Evolutionary conservation across 2,888 invertebrate genomes (phyloP), one percentile per base, ranked within the genome.

Genomic region (Lydus trimaculatus): DNA sequence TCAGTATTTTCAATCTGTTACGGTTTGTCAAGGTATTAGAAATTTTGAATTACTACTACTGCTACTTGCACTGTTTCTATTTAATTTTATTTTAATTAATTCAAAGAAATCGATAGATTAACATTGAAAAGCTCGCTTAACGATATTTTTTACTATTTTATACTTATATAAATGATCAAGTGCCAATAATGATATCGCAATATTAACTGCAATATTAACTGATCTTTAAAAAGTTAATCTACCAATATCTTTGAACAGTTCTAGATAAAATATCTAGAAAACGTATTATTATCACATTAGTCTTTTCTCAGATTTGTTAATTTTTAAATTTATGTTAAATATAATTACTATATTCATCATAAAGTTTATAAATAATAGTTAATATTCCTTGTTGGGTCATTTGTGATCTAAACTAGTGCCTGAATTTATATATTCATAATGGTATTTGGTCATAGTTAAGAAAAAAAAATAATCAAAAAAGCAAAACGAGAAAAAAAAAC

Each of bases 391-490:
- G 67, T 67, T 70, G 70, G 70, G 56, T 70, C 67, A 67, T 68
- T 64, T 69, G 70, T 72, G 72, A 72, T 72, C 70, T 67, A 67
- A 69, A 67, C 67, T 72, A 72, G 72, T 72, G 72, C 72, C 72
- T 72, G 65, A 66, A 67, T 70, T 68, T 72, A 59, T 67, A 70
- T 59, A 62, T 66, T 58, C 25, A 52, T 52, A 52, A 11, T 66
- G 63, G 69, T 69, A 66, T 70, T 59, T 65, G 31, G 58, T 67
- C 52, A 52, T 48, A 48, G 6, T 20, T 31, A 31, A 11, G 11
- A 48, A 48, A 2, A 20, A 48, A 7, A 20, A 48, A 15, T n/a
- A n/a, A n/a, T n/a, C n/a, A n/a, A n/a, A n/a, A n/a, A n/a, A n/a
- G n/a, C n/a, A n/a, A n/a, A n/a, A n/a, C n/a, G n/a, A 7, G 11